Evolutionary conservation across 2,888 invertebrate genomes (phyloP), one percentile per base, ranked within the genome.

Genomic region (Odontothrips loti): DNA sequence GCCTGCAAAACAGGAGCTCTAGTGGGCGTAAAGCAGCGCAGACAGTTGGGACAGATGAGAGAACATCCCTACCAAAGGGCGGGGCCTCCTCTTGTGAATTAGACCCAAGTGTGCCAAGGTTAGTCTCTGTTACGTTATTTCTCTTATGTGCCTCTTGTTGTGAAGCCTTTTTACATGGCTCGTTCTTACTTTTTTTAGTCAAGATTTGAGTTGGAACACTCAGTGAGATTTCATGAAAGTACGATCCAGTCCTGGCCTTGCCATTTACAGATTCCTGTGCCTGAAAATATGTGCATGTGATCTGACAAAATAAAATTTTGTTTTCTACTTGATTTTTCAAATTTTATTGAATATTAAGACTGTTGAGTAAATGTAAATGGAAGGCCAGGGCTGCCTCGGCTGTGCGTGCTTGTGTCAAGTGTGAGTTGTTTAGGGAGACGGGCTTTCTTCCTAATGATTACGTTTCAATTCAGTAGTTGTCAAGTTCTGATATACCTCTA

Each of bases 21-120:
- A 75, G 91, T 90, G 86, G 93, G 94, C 90, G 94, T 93, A 88
- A 93, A 93, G 90, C 91, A 93, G 88, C 91, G 93, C 88, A 93
- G 95, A 90, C 92, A 92, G 89, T 92, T 95, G 90, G 93, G 94
- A 91, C 93, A 95, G 90, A 92, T 94, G 90, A 92, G 97, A 93
- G 96, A 97, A 91, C 97, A 97, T 93, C 97, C 97, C 90, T 97
- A 97, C 93, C 96, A 96, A 92, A 96, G 97, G 92, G 95, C 96
- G 91, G 93, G 93, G 90, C 89, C 90, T 93, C 94, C 94, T 91
- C 93, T 91, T 87, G 89, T 88, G 88, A 87, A 84, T 83, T 84
- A 83, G 68, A 75, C 27, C 68, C 68, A 75, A 75, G 68, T 75
- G 68, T 75, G 68, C 68, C 68, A 75, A 75, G 68, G 68, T 75